Conservation (phyloP, 2,888 invertebrate species). For the Drosophila koepferae region DNA sequence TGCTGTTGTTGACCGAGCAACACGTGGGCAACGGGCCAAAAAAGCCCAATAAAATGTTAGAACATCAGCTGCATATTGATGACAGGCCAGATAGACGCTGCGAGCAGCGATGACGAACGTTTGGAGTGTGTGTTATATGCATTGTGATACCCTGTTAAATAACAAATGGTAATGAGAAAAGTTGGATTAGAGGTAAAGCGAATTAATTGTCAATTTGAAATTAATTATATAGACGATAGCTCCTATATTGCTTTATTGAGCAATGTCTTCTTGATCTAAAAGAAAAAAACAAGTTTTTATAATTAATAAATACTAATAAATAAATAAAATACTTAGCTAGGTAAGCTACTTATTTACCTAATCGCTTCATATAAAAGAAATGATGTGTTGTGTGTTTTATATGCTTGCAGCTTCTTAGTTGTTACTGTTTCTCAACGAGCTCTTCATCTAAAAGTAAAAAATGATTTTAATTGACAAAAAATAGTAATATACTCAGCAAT, state of each 20-base stretch:
- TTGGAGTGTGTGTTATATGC: constrained; percentile 24
- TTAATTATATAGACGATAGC: background rate
- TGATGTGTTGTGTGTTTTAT: background rate
- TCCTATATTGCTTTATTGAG: background rate
- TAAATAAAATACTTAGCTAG: background rate
- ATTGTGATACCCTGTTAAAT: constrained; percentile 33
- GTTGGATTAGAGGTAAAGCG: background rate
- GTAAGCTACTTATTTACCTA: too few relatives aligned
- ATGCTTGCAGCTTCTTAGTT: background rate
- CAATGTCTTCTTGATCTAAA: background rate
- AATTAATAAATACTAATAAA: background rate
- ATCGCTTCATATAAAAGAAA: too few relatives aligned
- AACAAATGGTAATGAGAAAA: background rate
- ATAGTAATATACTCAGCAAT: background rate
- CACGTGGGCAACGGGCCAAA: constrained; percentile 64
- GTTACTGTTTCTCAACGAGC: background rate
- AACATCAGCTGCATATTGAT: constrained; percentile 76
- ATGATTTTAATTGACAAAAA: background rate
- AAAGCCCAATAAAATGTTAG: constrained; percentile 56
- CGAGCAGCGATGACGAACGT: constrained; percentile 20
- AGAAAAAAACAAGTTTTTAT: background rate
- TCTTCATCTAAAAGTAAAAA: background rate
- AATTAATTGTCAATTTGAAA: background rate
- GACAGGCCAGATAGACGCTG: constrained; percentile 36
- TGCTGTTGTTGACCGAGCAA: constrained; percentile 28